Conservation (phyloP, 2,888 invertebrate genomes). For the Acanthosepion lycidas region DNA sequence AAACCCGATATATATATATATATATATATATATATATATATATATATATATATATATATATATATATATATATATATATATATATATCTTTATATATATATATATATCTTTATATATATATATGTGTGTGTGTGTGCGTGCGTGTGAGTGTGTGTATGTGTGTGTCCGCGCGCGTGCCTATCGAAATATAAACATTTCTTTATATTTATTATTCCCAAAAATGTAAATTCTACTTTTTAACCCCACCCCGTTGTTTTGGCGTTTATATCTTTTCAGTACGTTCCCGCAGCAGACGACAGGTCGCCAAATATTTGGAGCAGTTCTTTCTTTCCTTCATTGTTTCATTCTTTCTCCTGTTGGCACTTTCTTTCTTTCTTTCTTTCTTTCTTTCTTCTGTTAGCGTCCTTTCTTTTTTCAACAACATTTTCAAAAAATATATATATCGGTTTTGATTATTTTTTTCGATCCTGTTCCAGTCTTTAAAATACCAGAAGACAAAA, state of each 20-base stretch:
- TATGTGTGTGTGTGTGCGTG: not conserved
- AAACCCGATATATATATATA: not conserved
- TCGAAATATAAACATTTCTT: not conserved
- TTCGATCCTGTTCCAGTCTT: too few relatives aligned
- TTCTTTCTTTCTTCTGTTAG: too few relatives aligned
- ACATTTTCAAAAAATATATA: too few relatives aligned
- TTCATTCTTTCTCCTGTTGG: too few relatives aligned
- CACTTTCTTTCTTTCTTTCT: too few relatives aligned
- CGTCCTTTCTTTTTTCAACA: too few relatives aligned
- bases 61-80: not conserved
- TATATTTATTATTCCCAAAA: not conserved
- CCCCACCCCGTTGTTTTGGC: not conserved
- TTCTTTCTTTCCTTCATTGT: not conserved
- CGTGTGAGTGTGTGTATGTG: too few relatives aligned
- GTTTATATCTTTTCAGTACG: not conserved
- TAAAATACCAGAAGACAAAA: too few relatives aligned
- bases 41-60: not conserved
- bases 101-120: too few relatives aligned
- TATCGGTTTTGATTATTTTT: too few relatives aligned
- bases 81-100: too few relatives aligned
- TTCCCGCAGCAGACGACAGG: not conserved
- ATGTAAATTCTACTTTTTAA: not conserved
- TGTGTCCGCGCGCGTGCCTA: not conserved
- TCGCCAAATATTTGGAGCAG: not conserved
- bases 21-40: conserved; percentile 5